A percentile compares a stretch with the other conserved stretches of the same genome.
Evolutionary conservation across 2,888 invertebrate genomes (phyloP).

Genomic region (Andrena marginata): DNA sequence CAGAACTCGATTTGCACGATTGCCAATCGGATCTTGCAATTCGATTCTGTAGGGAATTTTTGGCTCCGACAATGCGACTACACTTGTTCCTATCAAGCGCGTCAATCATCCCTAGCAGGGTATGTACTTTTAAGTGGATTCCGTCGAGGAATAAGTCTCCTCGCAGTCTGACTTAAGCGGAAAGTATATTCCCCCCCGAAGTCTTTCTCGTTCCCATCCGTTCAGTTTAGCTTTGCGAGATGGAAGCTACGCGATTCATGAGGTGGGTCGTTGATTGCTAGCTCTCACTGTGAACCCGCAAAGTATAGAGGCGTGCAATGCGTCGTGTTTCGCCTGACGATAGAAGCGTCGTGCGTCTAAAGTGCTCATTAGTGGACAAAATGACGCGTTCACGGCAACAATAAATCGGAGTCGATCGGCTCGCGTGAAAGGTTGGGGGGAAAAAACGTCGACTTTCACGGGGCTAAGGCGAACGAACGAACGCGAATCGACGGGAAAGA

Average conservation of each 20-base stretch:
- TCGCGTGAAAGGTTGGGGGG: slow-evolving; percentile 75
- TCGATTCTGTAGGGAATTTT: slow-evolving; percentile 54
- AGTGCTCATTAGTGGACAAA: slow-evolving; percentile 65
- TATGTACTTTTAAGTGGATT: background rate
- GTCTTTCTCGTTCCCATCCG: background rate
- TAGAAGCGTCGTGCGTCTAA: slow-evolving; percentile 44
- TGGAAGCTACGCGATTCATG: slow-evolving; percentile 1
- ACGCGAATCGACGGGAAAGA: slow-evolving; percentile 50
- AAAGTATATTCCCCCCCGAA: too few relatives aligned
- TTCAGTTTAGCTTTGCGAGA: background rate
- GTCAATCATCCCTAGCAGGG: background rate
- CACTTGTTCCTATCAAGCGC: background rate
- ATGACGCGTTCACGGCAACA: slow-evolving; percentile 63
- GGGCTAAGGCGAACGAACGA: slow-evolving; percentile 47
- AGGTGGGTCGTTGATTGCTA: background rate
- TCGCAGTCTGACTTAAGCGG: too few relatives aligned
- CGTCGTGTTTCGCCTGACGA: background rate
- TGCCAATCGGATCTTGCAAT: slow-evolving; percentile 80
- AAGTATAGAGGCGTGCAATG: background rate
- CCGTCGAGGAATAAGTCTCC: background rate
- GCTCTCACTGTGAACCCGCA: background rate
- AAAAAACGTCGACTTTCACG: slow-evolving; percentile 69
- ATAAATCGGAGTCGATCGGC: slow-evolving; percentile 76
- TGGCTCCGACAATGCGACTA: background rate
- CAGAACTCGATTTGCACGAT: slow-evolving; percentile 80